Evolutionary conservation across 2,113 vertebrate genomes (phyloP).

Genomic region (Sebastes schlegelii): DNA sequence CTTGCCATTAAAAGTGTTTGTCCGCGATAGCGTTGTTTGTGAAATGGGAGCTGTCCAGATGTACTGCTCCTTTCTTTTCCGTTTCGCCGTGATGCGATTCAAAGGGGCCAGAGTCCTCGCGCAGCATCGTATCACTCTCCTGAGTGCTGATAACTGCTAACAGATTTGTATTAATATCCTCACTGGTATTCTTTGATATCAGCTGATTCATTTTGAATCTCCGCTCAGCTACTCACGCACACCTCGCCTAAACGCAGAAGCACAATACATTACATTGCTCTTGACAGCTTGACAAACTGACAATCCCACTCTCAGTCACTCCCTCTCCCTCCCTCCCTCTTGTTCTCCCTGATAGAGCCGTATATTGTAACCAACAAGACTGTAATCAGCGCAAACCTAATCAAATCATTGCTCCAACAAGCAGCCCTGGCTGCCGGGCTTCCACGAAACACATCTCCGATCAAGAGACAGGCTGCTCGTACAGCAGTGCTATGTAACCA

Average conservation of each 20-base stretch:
- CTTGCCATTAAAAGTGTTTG: slow-evolving; percentile 64
- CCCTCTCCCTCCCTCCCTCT: slow-evolving; percentile 25
- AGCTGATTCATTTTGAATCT: slow-evolving; percentile 64
- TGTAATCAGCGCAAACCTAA: slow-evolving; percentile 74
- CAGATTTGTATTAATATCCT: slow-evolving; percentile 72
- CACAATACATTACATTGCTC: slow-evolving; percentile 33
- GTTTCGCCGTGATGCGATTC: slow-evolving; percentile 39
- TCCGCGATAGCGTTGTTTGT: slow-evolving; percentile 66
- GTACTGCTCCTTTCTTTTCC: slow-evolving; percentile 22
- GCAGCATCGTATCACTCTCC: slow-evolving; percentile 31
- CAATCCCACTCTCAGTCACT: slow-evolving; percentile 61
- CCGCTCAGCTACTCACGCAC: slow-evolving; percentile 20
- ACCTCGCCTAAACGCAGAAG: slow-evolving; percentile 40
- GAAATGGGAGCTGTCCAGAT: slow-evolving; percentile 56
- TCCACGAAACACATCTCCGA: slow-evolving; percentile 58
- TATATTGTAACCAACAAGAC: slow-evolving; percentile 76
- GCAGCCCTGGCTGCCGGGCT: slow-evolving; percentile 53
- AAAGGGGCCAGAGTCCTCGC: slow-evolving; percentile 29
- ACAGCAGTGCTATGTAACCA: slow-evolving; percentile 33
- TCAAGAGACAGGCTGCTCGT: slow-evolving; percentile 51
- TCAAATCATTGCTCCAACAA: slow-evolving; percentile 72
- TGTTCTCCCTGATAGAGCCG: slow-evolving; percentile 52
- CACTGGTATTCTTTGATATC: slow-evolving; percentile 63
- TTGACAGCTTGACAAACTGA: slow-evolving; percentile 71
- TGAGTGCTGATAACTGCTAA: slow-evolving; percentile 62